These are phyloP conservation scores for Dromococcyx pavoninus DNA, from an alignment of 2,797 vertebrate genomes.

Conservation along the genomic window DNA sequence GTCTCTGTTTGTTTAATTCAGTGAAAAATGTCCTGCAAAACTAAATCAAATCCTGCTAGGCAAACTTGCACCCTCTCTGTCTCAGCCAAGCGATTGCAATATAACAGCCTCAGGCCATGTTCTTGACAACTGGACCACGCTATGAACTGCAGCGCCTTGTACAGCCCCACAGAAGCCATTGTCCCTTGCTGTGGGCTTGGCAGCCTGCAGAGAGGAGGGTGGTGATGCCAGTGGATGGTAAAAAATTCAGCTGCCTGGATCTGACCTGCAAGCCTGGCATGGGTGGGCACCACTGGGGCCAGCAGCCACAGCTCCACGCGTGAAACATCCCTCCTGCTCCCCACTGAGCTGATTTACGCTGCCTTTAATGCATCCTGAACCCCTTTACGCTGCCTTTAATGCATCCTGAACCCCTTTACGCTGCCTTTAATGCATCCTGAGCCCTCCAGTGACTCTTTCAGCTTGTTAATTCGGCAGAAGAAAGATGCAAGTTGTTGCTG, in stretches of 20 bases:
- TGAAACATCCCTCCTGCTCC: neutral
- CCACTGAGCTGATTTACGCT: neutral
- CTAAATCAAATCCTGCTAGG: neutral
- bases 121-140: neutral
- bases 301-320: fast-evolving
- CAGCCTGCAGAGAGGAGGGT: neutral
- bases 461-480: neutral
- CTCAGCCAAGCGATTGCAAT: neutral
- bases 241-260: neutral
- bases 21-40: neutral
- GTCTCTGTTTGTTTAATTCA: neutral
- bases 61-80: neutral
- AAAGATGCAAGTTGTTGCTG: neutral
- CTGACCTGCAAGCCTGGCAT: neutral
- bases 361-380: neutral
- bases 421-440: neutral
- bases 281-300: fast-evolving
- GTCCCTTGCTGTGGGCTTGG: neutral
- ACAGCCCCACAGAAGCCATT: neutral
- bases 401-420: neutral
- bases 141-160: neutral
- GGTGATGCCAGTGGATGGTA: neutral
- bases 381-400: neutral
- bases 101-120: neutral
- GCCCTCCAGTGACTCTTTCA: neutral